phyloP scores from a whole-genome alignment of 1,140 invertebrate genomes.

The Schlechtendalia chinensis region DNA sequence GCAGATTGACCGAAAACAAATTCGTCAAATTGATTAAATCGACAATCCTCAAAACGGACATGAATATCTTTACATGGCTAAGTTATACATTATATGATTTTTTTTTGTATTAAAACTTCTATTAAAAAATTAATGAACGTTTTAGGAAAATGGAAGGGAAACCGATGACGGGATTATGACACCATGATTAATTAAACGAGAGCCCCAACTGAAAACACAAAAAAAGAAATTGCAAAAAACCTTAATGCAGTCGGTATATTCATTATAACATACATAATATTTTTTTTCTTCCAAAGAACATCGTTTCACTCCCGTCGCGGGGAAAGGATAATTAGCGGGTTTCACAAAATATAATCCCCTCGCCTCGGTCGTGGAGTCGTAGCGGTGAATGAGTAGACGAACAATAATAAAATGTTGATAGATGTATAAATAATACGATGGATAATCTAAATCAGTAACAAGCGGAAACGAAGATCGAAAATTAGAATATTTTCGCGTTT shows the following conservation, averaged over 20 bases:
- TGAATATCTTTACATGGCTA: slow-evolving; percentile 46
- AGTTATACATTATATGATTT: not conserved
- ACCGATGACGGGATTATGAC: slow-evolving; percentile 43
- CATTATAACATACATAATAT: not conserved
- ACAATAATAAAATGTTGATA: slow-evolving; percentile 29
- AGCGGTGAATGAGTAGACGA: not conserved
- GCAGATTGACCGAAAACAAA: slow-evolving; percentile 37
- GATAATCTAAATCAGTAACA: slow-evolving; percentile 18
- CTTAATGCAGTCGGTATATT: slow-evolving; percentile 18
- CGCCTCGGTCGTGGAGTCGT: not conserved
- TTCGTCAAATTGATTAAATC: slow-evolving; percentile 11
- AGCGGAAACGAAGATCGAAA: too few species aligned
- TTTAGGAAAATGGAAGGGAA: slow-evolving; percentile 40
- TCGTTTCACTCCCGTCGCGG: slow-evolving; percentile 5
- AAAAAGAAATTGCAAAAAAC: too few species aligned
- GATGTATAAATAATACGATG: too few species aligned
- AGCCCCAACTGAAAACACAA: not conserved
- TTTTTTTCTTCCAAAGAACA: slow-evolving; percentile 18
- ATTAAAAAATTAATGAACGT: not conserved
- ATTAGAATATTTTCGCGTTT: too few species aligned
- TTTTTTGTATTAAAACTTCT: too few species aligned
- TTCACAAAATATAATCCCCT: not conserved
- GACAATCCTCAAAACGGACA: slow-evolving; percentile 36
- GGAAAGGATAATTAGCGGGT: slow-evolving; percentile 18
- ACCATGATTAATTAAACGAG: slow-evolving; percentile 46